These are phyloP conservation scores for Scleropages formosus DNA, from an alignment of 2,797 vertebrate genomes.

Conservation along the genomic window DNA sequence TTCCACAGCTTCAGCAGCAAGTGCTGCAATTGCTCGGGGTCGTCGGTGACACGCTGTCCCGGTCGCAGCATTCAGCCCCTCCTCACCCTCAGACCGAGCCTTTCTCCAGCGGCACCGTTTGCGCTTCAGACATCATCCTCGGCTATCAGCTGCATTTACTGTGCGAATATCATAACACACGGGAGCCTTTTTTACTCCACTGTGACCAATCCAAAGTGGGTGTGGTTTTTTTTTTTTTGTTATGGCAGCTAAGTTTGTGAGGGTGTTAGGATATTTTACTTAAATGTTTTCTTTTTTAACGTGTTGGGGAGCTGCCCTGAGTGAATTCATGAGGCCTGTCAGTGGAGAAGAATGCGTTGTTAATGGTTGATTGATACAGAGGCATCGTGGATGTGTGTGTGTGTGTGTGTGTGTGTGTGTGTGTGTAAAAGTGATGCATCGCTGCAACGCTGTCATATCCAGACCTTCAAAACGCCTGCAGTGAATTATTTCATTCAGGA, in stretches of 20 bases:
- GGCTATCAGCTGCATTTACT: neutral
- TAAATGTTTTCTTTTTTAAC: neutral
- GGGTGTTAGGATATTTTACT: conserved; percentile 4
- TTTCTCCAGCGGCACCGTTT: no score
- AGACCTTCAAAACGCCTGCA: neutral
- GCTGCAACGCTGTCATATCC: conserved; percentile 51
- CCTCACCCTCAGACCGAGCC: no score
- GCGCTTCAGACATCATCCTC: no score
- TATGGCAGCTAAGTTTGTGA: neutral
- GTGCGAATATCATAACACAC: neutral
- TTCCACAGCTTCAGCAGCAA: no score
- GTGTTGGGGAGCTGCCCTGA: neutral
- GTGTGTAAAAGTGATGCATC: no score
- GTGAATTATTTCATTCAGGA: neutral
- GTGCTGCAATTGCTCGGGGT: no score
- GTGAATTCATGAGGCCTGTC: neutral
- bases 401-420: neutral
- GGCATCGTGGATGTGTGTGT: neutral
- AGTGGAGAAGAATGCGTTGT: neutral
- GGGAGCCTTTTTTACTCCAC: no score
- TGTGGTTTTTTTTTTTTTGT: conserved; percentile 19
- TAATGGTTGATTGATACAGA: conserved; percentile 20
- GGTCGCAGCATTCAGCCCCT: no score
- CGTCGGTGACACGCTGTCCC: no score
- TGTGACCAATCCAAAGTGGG: conserved; percentile 1